Evolutionary conservation across 2,888 invertebrate species (phyloP).

Genomic region (Lasioglossum pauxillum): DNA sequence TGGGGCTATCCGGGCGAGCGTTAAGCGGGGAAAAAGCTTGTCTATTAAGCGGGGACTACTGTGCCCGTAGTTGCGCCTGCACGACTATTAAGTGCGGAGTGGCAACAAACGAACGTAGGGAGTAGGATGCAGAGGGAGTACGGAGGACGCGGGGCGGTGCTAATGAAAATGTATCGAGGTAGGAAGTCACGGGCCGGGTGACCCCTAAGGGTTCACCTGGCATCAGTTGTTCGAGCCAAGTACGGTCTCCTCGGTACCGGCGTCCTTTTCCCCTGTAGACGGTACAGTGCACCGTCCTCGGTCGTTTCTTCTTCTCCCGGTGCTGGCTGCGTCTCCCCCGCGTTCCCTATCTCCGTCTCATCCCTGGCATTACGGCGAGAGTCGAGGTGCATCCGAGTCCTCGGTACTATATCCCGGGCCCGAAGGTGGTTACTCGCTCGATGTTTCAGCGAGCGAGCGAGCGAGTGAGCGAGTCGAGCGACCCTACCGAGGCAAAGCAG

Average conservation of each 20-base stretch:
- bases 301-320: slow-evolving; percentile 35
- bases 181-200: slow-evolving; percentile 70
- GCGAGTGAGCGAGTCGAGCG: slow-evolving; percentile 39
- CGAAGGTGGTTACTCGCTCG: slow-evolving; percentile 67
- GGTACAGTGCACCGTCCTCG: slow-evolving; percentile 22
- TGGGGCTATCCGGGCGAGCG: not conserved
- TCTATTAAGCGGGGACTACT: slow-evolving; percentile 2
- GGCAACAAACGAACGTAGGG: slow-evolving; percentile 19
- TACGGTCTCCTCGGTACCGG: slow-evolving; percentile 45
- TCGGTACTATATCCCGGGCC: slow-evolving; percentile 66
- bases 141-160: slow-evolving; percentile 44
- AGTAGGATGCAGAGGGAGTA: not conserved
- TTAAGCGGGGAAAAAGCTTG: not conserved
- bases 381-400: slow-evolving; percentile 60
- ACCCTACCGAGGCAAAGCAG: slow-evolving; percentile 75
- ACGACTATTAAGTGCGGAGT: slow-evolving; percentile 45
- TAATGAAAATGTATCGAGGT: slow-evolving; percentile 78
- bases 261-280: slow-evolving; percentile 38
- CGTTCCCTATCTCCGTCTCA: slow-evolving; percentile 32
- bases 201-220: slow-evolving; percentile 63
- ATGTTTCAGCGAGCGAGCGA: slow-evolving; percentile 64
- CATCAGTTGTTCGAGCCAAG: slow-evolving; percentile 59
- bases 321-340: slow-evolving; percentile 13
- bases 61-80: slow-evolving; percentile 27
- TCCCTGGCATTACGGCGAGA: slow-evolving; percentile 65